These are phyloP conservation scores for Digitonthophagus gazella DNA, from an alignment of 2,888 invertebrate genomes.

Conservation along the genomic window DNA sequence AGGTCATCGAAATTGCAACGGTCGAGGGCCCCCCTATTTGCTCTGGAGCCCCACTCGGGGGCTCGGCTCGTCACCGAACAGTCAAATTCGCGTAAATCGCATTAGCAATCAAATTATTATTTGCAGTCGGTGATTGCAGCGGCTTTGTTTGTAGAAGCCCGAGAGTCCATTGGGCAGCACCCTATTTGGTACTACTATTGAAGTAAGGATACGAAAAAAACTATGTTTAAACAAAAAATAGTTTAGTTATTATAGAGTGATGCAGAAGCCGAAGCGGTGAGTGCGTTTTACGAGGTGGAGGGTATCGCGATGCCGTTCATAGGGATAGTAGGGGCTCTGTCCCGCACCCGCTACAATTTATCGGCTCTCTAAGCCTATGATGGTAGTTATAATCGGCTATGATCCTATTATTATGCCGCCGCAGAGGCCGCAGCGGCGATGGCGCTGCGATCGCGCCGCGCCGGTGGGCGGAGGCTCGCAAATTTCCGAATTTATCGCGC, in stretches of 20 bases:
- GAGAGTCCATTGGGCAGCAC: background rate
- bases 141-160: constrained; percentile 33
- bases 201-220: too few species aligned
- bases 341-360: constrained; percentile 44
- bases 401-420: constrained; percentile 51
- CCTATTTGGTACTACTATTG: too few species aligned
- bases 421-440: constrained; percentile 27
- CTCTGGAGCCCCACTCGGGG: constrained; percentile 25
- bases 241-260: background rate
- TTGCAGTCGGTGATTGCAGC: constrained; percentile 49
- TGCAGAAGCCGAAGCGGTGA: background rate
- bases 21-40: constrained; percentile 41
- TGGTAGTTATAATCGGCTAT: constrained; percentile 49
- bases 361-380: constrained; percentile 49
- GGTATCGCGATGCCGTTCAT: background rate
- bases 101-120: constrained; percentile 53
- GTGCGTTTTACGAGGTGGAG: background rate
- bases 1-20: constrained; percentile 48
- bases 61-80: constrained; percentile 43
- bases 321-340: constrained; percentile 29
- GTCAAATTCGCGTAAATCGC: constrained; percentile 52
- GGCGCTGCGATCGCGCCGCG: constrained; percentile 6
- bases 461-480: constrained; percentile 2
- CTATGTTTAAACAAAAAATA: background rate
- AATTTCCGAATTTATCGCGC: constrained; percentile 14